Conservation (phyloP, 1,140 invertebrate species). For the Conus betulinus region DNA sequence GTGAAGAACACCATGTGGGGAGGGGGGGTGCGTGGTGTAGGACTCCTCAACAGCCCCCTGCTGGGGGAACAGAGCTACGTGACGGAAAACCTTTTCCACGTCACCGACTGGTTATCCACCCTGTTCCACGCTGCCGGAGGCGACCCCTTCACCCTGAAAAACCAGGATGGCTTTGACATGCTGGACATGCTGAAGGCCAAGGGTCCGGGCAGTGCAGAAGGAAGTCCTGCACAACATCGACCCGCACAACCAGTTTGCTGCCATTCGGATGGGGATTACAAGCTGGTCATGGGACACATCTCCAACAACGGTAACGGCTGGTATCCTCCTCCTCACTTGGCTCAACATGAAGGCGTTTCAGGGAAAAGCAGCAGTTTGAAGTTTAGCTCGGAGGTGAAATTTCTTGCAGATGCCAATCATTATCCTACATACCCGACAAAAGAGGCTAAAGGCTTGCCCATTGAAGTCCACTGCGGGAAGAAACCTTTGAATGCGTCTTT, state of each 20-base stretch:
- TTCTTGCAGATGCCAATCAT: too few relatives aligned
- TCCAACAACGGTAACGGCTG: conserved; percentile 62
- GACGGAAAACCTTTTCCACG: conserved; percentile 84
- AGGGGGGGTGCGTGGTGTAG: conserved; percentile 88
- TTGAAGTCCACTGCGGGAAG: too few relatives aligned
- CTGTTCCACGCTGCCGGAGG: conserved; percentile 78
- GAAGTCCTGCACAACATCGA: conserved; percentile 92
- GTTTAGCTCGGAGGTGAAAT: too few relatives aligned
- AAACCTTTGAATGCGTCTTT: too few relatives aligned
- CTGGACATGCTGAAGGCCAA: conserved; percentile 84
- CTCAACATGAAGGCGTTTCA: too few relatives aligned
- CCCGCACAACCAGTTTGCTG: conserved; percentile 83
- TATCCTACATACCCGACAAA: too few relatives aligned
- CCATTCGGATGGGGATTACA: conserved; percentile 87
- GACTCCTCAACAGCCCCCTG: conserved; percentile 89
- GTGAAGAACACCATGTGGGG: conserved; percentile 90
- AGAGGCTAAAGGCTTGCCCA: too few relatives aligned
- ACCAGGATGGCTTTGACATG: conserved; percentile 86
- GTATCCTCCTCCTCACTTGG: conserved; percentile 55
- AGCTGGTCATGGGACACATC: conserved; percentile 86
- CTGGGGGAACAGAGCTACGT: conserved; percentile 77
- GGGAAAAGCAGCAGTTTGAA: too few relatives aligned
- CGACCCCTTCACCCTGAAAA: conserved; percentile 70
- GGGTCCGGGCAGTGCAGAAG: conserved; percentile 79
- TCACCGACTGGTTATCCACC: conserved; percentile 93